Base-by-base conservation (phyloP, 23 tunicate genomes). In the Clavelina lepadiformis region DNA sequence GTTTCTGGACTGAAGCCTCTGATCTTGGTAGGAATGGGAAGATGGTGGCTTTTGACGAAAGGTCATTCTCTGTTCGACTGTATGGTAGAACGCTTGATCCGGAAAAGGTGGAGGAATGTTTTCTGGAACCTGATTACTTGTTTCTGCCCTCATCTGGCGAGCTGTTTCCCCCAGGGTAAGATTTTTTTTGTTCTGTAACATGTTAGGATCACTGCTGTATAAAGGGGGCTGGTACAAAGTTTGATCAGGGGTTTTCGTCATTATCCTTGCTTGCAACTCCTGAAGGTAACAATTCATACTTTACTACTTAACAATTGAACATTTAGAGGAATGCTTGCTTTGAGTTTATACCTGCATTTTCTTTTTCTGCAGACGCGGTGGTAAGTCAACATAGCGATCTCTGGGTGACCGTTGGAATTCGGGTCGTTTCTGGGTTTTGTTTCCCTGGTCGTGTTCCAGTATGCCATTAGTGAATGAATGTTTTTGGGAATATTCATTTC, bases 111-210 rank as follows among this genome's bases (percentile, higher is more conserved):
- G 24, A 3, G 4, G 6, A 22, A n/a, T 4, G 15, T 3, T 21
- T 3, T 26, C 35, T 6, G 59, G 24, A n/a, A n/a, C n/a, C n/a
- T n/a, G n/a, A n/a, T n/a, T n/a, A 53, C 22, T 18, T 1, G 29
- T 33, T 41, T 45, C 55, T 1, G 31, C 31, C 28, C 46, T 44
- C 38, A 58, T 41, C 23, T 58, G 68, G 1, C 38, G 65, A 28
- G 61, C 61, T 1, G 78, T 72, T 28, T 72, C 78, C 28, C 56
- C 78, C 64, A 72, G 41, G 24, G 78, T 72, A 29, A 72, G 18
- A 6, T 58, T 35, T 28, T 33, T 46, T 20, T 46, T 63, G 6
- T n/a, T n/a, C n/a, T n/a, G n/a, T n/a, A n/a, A n/a, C n/a, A n/a
- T n/a, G n/a, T n/a, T n/a, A n/a, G n/a, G n/a, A n/a, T n/a, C n/a